phyloP scores from a whole-genome alignment of 2,888 invertebrate genomes.

The Tachina fera region DNA sequence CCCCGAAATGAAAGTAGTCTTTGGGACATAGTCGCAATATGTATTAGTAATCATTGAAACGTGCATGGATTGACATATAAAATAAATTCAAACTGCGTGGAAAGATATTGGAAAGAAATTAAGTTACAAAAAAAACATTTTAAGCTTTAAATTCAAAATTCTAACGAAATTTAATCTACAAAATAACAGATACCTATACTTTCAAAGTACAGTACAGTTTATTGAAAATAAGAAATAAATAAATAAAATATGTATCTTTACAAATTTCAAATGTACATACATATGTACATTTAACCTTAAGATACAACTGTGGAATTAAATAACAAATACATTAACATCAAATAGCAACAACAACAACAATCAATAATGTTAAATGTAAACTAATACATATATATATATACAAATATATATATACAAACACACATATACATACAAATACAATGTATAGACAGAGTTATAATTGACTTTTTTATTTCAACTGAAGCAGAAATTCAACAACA shows the following conservation, averaged over 20 bases:
- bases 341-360: constrained; percentile 34
- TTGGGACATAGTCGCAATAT: not conserved
- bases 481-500: constrained; percentile 67
- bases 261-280: not conserved
- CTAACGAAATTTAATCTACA: constrained; percentile 10
- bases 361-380: constrained; percentile 6
- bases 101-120: not conserved
- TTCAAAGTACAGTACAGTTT: constrained; percentile 40
- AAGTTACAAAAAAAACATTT: constrained; percentile 13
- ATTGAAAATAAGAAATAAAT: constrained; percentile 24
- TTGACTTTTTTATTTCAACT: constrained; percentile 34
- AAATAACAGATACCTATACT: not conserved
- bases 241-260: constrained; percentile 18
- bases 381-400: not conserved
- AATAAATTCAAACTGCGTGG: constrained; percentile 6
- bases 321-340: constrained; percentile 33
- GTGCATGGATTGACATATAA: constrained; percentile 56
- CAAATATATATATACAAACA: not conserved
- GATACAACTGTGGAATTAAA: constrained; percentile 38
- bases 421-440: not conserved
- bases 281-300: not conserved
- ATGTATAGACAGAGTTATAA: not conserved
- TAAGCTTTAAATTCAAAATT: constrained; percentile 12
- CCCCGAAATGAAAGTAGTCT: constrained; percentile 39
- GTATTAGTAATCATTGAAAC: constrained; percentile 53